Percentiles rank a stretch among this genome's conserved stretches.
phyloP scores from a whole-genome alignment of 2,797 vertebrate species.

The Urocyon cinereoargenteus region DNA sequence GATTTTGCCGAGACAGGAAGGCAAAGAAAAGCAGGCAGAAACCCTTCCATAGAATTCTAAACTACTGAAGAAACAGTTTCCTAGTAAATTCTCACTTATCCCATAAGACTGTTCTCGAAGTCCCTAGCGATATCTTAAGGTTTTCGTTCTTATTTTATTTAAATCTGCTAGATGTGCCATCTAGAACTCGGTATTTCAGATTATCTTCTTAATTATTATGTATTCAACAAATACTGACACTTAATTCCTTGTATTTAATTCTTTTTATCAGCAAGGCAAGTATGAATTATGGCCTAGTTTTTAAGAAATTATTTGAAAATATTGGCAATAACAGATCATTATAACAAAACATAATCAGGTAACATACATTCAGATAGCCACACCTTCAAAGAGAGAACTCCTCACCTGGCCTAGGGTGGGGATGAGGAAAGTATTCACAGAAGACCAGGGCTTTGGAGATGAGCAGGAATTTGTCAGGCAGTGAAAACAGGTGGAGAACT shows the following conservation, averaged over 20 bases:
- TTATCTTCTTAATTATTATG: not conserved
- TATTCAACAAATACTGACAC: not conserved
- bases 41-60: not conserved
- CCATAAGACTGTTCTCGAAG: not conserved
- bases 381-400: not conserved
- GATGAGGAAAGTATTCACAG: not conserved
- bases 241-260: not conserved
- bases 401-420: not conserved
- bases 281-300: not conserved
- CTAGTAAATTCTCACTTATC: not conserved
- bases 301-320: not conserved
- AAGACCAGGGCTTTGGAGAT: not conserved
- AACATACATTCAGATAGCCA: not conserved
- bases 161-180: not conserved
- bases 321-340: not conserved
- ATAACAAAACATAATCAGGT: not conserved
- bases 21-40: not conserved
- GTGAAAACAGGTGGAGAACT: not conserved
- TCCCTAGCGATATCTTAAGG: not conserved
- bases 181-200: not conserved
- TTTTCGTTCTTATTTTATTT: not conserved
- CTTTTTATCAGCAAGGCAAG: not conserved
- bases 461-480: not conserved
- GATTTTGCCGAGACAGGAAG: not conserved
- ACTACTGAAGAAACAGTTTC: not conserved